A percentile compares a stretch with the other conserved stretches of the same genome.
phyloP scores from a whole-genome alignment of 2,113 vertebrate genomes.

The Fukomys damarensis region DNA sequence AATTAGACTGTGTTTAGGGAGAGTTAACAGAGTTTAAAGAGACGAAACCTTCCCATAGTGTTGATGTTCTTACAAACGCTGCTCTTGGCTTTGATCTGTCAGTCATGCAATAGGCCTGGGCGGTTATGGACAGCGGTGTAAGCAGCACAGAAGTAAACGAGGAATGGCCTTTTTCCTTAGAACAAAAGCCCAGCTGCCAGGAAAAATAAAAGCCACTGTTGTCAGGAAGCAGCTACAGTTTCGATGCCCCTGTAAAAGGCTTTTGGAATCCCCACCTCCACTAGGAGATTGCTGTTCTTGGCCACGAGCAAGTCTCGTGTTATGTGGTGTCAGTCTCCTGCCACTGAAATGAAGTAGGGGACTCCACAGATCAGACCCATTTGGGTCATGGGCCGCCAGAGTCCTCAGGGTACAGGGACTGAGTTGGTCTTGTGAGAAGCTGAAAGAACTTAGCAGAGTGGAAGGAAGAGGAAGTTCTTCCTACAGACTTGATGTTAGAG shows the following conservation, averaged over 20 bases:
- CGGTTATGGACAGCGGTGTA: background rate
- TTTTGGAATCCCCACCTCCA: background rate
- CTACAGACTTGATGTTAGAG: background rate
- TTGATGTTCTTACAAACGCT: background rate
- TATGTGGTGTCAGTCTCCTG: background rate
- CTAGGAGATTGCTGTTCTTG: background rate
- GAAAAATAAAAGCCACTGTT: background rate
- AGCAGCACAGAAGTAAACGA: background rate
- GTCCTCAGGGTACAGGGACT: background rate
- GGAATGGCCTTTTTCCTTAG: conserved; percentile 8
- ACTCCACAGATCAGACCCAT: background rate
- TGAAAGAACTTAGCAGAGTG: background rate
- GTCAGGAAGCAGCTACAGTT: background rate
- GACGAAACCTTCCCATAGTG: background rate
- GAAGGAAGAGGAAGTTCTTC: background rate
- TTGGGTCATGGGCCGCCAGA: background rate
- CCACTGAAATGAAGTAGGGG: background rate
- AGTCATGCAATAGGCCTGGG: background rate
- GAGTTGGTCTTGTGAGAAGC: background rate
- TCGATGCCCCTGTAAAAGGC: background rate
- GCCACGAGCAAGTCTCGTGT: background rate
- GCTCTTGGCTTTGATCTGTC: background rate
- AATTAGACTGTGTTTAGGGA: conserved; percentile 3
- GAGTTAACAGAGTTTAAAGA: background rate
- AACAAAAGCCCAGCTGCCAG: background rate